phyloP scores from a whole-genome alignment of 2,113 vertebrate genomes.

The Podarcis cretensis region DNA sequence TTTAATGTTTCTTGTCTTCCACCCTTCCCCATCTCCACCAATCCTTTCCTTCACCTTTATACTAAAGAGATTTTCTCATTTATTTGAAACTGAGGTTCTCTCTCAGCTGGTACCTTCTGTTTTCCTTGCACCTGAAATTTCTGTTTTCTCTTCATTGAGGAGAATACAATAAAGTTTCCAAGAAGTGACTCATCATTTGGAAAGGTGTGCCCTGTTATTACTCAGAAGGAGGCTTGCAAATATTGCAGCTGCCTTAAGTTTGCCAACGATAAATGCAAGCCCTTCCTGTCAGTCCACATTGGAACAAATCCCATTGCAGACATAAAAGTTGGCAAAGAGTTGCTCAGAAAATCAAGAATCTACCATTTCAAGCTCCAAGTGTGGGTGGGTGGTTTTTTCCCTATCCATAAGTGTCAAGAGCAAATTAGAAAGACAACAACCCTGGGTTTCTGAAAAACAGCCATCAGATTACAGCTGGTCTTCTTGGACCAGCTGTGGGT shows the following conservation, averaged over 20 bases:
- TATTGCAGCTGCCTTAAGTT: constrained; percentile 39
- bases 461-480: neutral
- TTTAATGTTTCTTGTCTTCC: neutral
- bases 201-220: constrained; percentile 35
- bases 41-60: neutral
- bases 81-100: constrained; percentile 35
- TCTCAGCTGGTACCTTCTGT: constrained; percentile 44
- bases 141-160: constrained; percentile 26
- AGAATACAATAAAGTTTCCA: constrained; percentile 45
- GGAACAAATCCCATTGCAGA: constrained; percentile 33
- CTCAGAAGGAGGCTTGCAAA: constrained; percentile 42
- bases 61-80: constrained; percentile 35
- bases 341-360: constrained; percentile 55
- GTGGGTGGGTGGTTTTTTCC: too few species aligned
- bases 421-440: neutral
- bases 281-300: constrained; percentile 28
- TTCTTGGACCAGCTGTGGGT: neutral
- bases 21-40: neutral
- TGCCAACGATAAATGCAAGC: constrained; percentile 61
- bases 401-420: constrained; percentile 32
- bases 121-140: constrained; percentile 26
- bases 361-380: constrained; percentile 35
- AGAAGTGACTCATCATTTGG: constrained; percentile 44
- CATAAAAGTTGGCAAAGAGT: constrained; percentile 47
- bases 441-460: neutral